Base-by-base conservation (phyloP, 1,140 invertebrate genomes). In the Procambarus virginalis region DNA sequence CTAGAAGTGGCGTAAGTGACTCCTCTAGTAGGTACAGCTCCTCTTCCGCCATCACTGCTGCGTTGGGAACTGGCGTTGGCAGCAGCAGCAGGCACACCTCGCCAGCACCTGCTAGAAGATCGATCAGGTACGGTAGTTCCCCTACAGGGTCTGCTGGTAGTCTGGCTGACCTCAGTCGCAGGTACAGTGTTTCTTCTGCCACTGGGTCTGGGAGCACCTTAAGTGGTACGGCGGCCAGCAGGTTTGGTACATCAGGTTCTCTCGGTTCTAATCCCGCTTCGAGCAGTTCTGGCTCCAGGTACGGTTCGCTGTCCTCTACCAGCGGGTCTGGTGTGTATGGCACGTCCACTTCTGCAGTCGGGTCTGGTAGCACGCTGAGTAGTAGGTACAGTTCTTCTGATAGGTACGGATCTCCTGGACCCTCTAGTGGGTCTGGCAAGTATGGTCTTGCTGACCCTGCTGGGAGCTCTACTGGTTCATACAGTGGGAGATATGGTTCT, bases 41-140 rank as follows among this genome's bases (percentile, higher is more conserved):
- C 20, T 78, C 55, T 3, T 34, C 83, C 12, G 80, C 58, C 80
- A 10, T 60, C 22, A 64, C 9, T 0, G n/a, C 20, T 20, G 48
- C 49, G 12, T 34, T n/a, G 58, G 17, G 46, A 55, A 17, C 8
- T 10, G 46, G 10, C 60, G 68, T 46, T 17, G 22, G 73, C 48
- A 76, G 83, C 48, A n/a, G n/a, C n/a, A 75, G 68, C 22, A 84
- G 70, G 83, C n/a, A 75, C 46, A 51, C 60, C 70, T 51, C 45
- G 12, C n/a, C 45, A 2, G 83, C 83, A 12, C 14, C 80, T 34
- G 10, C 58, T 9, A 34, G 80, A 2, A 48, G 51, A 22, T 2
- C 6, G 12, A 45, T 68, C 60, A 60, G 80, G 58, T 82, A 82
- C 34, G 80, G 80, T 64, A 82, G 58, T n/a, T 34, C 80, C 58